phyloP scores from a whole-genome alignment of 2,797 vertebrate species.

The Rallus crepitans region DNA sequence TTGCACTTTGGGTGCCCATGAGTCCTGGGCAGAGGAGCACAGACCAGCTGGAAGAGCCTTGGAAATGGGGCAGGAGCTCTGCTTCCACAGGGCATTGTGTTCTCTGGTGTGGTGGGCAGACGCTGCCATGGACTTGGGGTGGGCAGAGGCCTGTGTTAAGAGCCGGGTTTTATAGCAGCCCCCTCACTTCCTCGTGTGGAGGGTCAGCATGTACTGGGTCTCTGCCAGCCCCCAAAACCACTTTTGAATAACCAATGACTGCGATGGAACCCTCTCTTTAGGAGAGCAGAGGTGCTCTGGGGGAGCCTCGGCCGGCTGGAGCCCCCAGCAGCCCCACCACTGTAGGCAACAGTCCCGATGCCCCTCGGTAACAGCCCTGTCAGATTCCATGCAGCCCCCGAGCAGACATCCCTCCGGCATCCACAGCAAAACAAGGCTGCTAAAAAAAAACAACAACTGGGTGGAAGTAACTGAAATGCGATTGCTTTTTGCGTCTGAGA shows the following conservation, averaged over 20 bases:
- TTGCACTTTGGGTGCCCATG: background rate
- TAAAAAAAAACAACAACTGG: background rate
- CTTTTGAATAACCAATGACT: too few species aligned
- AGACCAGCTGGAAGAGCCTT: background rate
- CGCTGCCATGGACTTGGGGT: background rate
- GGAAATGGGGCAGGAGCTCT: background rate
- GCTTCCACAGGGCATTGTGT: background rate
- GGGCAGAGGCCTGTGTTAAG: background rate
- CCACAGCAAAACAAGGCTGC: background rate
- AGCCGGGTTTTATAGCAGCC: background rate
- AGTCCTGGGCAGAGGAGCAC: background rate
- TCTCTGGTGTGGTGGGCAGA: background rate
- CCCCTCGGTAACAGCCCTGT: background rate
- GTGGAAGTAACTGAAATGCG: background rate
- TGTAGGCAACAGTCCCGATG: fast-evolving
- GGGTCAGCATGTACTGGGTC: background rate
- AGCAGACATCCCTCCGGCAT: fast-evolving
- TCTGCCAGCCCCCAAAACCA: background rate
- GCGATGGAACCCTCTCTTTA: background rate
- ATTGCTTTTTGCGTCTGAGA: too few species aligned
- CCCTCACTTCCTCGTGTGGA: background rate
- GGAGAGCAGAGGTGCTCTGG: background rate
- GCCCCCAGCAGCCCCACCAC: fast-evolving
- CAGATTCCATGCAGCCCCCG: background rate
- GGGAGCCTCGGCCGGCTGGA: fast-evolving